Base-by-base conservation (phyloP, 1,140 invertebrate genomes). In the Drosophila repleta region DNA sequence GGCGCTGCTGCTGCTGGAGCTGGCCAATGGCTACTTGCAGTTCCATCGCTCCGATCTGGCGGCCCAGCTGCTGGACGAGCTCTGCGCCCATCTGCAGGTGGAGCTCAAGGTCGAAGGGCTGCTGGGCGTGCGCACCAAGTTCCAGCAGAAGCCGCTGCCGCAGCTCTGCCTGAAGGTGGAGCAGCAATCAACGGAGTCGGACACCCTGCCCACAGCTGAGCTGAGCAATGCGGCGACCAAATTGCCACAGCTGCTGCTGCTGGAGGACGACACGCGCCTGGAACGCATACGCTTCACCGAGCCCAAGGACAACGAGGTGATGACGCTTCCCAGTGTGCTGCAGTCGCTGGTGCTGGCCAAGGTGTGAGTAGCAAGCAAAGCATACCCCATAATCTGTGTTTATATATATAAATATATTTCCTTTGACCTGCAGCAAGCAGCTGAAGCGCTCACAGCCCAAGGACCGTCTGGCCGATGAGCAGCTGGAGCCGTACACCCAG, bases 61-160 rank as follows among this genome's bases (percentile, higher is more conserved):
- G 17, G 94, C 95, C 64, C 93, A 95, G 62, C 94, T 95, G 88
- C 93, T 98, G 10, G 91, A 94, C 18, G 92, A 92, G 62, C 95
- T 96, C 0, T 93, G 93, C 78, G 90, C 94, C 15, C 74, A 94
- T 21, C 92, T 95, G 24, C 93, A 94, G 45, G 89, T 98, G 48
- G 93, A 94, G 48, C 92, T 97, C 24, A 93, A 95, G 41, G 91
- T 75, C 20, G 87, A 90, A 62, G 96, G 97, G 71, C 93, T 95
- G 13, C 91, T 99, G 49, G 98, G 98, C 7, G 97, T 97, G 91
- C 93, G 98, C 65, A 99, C 98, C 15, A 96, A 95, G 85, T 98
- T 95, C 91, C 98, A 99, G 92, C 93, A 95, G 76, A 94, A 95
- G 55, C 93, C 95, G 41, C 92, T 97, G 20, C 94, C 98, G 0